Evolutionary conservation across 2,888 invertebrate species (phyloP), one percentile per base, ranked within the genome.

Genomic region (Nomada lathburiana): DNA sequence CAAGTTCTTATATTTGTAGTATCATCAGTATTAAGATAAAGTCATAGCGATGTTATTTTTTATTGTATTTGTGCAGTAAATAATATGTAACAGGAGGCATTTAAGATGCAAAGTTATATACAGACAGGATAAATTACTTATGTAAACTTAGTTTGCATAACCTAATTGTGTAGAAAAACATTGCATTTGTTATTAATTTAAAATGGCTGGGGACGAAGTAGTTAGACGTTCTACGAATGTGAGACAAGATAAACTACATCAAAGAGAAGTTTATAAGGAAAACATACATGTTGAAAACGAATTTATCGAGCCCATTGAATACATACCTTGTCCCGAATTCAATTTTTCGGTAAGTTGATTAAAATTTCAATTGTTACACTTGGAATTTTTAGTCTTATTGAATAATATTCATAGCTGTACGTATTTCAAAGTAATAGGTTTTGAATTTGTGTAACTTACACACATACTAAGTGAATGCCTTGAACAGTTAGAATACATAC

Each of bases 171-270:
- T 47, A 53, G 26, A 44, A 70, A 26, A 71, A 29, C 29, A 47
- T 77, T 68, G 36, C 29, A 60, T 65, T 78, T 67, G 26, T 50
- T 65, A 60, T 29, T 55, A 67, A 70, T 73, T 11, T 63, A 85
- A 86, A 86, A 93, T 93, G 93, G 92, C 93, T 74, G 92, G 90
- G 71, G 91, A 93, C 68, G 92, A 91, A 84, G 89, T 90, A 67
- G 84, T 87, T 82, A 89, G 89, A 57, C 89, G 89, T 85, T 89
- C 90, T 42, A 88, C 89, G 63, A 86, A 86, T 67, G 70, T 88
- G 60, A 91, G 89, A 76, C 88, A 87, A 62, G 92, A 93, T 64
- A 92, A 90, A 76, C 85, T 86, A 76, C 87, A 64, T 29, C 91
- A 92, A 52, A 90, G 84, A 63, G 87, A 87, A 82, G 91, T 92